These are phyloP conservation scores for Nibea coibor DNA, from an alignment of 2,113 vertebrate genomes.

Conservation along the genomic window DNA sequence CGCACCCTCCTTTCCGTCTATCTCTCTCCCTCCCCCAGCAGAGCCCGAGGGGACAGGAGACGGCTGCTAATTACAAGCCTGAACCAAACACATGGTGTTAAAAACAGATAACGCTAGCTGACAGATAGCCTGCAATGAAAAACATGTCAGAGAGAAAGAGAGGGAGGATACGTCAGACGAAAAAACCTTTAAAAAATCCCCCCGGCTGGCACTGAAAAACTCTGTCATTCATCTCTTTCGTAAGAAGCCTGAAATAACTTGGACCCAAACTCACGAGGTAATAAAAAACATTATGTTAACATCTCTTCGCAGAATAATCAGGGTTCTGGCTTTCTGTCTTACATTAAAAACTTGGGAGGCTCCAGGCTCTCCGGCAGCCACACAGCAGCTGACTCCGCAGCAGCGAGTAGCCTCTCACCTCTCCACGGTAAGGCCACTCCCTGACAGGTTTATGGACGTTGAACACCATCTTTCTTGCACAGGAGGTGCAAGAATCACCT, in stretches of 20 bases:
- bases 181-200: slow-evolving; percentile 26
- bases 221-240: slow-evolving; percentile 20
- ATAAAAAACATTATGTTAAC: slow-evolving; percentile 46
- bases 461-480: slow-evolving; percentile 20
- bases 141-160: slow-evolving; percentile 17
- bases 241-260: slow-evolving; percentile 3
- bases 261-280: not conserved
- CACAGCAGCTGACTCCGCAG: slow-evolving; percentile 38
- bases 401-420: slow-evolving; percentile 38
- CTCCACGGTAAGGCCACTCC: slow-evolving; percentile 26
- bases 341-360: slow-evolving; percentile 31
- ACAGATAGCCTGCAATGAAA: slow-evolving; percentile 44
- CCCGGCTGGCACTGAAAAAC: not conserved
- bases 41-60: slow-evolving; percentile 66
- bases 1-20: slow-evolving; percentile 10
- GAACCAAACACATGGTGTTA: slow-evolving; percentile 52
- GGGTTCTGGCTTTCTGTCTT: slow-evolving; percentile 6
- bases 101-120: slow-evolving; percentile 60
- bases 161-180: not conserved
- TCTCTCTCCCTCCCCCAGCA: slow-evolving; percentile 23
- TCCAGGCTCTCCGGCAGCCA: slow-evolving; percentile 22
- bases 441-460: slow-evolving; percentile 64
- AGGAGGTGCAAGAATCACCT: slow-evolving; percentile 18
- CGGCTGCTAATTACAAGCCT: slow-evolving; percentile 72
- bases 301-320: slow-evolving; percentile 10